Conservation (phyloP, 2,797 vertebrate species). For the Tenualosa ilisha region DNA sequence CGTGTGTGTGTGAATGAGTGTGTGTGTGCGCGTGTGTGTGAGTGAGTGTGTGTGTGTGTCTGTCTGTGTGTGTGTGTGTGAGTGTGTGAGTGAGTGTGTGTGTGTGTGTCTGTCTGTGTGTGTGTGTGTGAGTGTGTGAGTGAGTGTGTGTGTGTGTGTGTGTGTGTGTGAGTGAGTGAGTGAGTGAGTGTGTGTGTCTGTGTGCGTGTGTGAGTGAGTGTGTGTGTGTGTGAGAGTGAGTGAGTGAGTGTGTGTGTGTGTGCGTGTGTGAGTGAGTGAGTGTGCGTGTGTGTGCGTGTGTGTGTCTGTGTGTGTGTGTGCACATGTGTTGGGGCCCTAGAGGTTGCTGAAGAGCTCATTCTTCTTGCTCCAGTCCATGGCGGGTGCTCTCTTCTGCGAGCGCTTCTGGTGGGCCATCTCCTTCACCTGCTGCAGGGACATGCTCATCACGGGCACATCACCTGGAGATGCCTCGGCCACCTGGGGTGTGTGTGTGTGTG, state of each 20-base stretch:
- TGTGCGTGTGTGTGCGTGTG: not conserved
- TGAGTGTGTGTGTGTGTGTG: not conserved
- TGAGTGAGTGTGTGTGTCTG: not conserved
- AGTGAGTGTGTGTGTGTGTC: too few relatives aligned
- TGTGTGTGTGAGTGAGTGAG: not conserved
- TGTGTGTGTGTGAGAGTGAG: not conserved
- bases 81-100: too few relatives aligned
- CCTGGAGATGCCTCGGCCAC: constrained; percentile 46
- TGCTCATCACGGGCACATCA: constrained; percentile 77
- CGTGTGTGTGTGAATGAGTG: not conserved
- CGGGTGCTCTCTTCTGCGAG: constrained; percentile 87
- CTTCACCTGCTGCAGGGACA: constrained; percentile 89
- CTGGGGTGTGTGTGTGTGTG: constrained; percentile 44
- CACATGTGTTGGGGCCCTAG: constrained; percentile 61
- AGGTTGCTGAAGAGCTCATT: constrained; percentile 97
- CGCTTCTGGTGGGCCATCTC: constrained; percentile 92
- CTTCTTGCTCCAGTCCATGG: constrained; percentile 99
- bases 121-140: not conserved
- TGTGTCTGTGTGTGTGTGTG: not conserved
- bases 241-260: not conserved
- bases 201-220: not conserved
- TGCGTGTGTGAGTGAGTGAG: not conserved
- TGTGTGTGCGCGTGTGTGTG: too few relatives aligned
- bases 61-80: not conserved
- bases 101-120: too few relatives aligned